Percentiles rank a stretch among this genome's conserved stretches.
Evolutionary conservation across 2,888 invertebrate species (phyloP).

Genomic region (Meiosimyza decipiens): DNA sequence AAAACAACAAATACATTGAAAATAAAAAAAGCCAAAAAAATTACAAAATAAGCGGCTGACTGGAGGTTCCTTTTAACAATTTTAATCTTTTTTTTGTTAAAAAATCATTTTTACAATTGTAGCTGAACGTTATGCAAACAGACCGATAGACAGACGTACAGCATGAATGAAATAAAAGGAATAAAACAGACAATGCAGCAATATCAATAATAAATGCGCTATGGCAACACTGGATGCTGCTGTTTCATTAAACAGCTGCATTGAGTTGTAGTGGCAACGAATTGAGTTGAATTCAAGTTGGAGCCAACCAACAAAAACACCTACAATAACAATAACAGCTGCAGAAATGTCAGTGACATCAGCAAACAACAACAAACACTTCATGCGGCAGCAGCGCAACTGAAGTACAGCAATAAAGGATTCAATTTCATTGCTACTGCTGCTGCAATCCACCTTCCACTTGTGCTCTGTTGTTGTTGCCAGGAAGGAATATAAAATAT

Average conservation of each 20-base stretch:
- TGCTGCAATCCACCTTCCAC: too few relatives aligned
- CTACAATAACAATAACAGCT: neutral
- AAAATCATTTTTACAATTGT: conserved; percentile 7
- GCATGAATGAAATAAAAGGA: too few relatives aligned
- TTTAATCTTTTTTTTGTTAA: too few relatives aligned
- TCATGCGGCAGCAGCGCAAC: too few relatives aligned
- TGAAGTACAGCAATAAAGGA: too few relatives aligned
- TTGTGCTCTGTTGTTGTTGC: neutral
- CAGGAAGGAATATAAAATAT: conserved; percentile 23
- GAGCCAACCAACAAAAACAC: conserved; percentile 5
- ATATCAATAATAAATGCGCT: conserved; percentile 23
- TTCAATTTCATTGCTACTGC: too few relatives aligned
- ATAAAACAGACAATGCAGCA: too few relatives aligned
- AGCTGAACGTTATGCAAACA: neutral
- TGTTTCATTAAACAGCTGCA: neutral
- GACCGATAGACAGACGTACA: neutral
- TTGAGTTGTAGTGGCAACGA: neutral
- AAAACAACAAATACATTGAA: conserved; percentile 21
- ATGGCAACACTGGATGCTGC: neutral
- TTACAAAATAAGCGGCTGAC: neutral
- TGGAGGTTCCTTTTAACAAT: neutral
- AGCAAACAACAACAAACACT: neutral
- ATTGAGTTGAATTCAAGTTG: conserved; percentile 3
- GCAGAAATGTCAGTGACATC: conserved; percentile 18
- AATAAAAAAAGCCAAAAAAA: neutral